Conservation (phyloP, 2,113 vertebrate genomes). For the Xiphophorus couchianus region DNA sequence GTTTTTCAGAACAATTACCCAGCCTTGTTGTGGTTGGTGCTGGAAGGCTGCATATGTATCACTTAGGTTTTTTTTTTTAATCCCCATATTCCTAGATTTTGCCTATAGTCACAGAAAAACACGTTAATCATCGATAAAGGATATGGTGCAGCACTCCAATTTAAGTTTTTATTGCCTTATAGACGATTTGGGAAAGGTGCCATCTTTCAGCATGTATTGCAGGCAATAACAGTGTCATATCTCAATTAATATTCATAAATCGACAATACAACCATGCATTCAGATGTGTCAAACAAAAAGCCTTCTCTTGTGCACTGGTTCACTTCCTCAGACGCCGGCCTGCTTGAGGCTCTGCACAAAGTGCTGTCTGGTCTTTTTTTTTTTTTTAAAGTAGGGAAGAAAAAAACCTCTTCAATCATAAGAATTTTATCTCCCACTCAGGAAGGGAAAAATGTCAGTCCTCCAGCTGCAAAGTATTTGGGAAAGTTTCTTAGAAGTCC, state of each 20-base stretch:
- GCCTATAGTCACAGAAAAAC: conserved; percentile 36
- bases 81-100: conserved; percentile 37
- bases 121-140: conserved; percentile 58
- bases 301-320: conserved; percentile 41
- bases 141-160: conserved; percentile 63
- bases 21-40: too few species aligned
- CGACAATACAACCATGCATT: conserved; percentile 50
- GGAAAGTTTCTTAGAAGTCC: conserved; percentile 30
- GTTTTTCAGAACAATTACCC: too few species aligned
- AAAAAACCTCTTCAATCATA: conserved; percentile 48
- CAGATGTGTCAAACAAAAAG: conserved; percentile 48
- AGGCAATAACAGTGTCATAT: conserved; percentile 71
- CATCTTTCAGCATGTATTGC: conserved; percentile 65
- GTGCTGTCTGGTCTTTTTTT: conserved; percentile 27
- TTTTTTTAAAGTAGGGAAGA: conserved; percentile 17
- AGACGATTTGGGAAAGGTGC: conserved; percentile 60
- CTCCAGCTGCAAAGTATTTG: conserved; percentile 38
- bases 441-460: conserved; percentile 22
- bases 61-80: conserved; percentile 9
- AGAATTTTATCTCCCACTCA: conserved; percentile 47
- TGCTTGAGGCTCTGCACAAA: conserved; percentile 31
- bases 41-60: too few species aligned
- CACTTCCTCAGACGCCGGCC: conserved; percentile 40
- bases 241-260: conserved; percentile 76
- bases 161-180: conserved; percentile 61